Evolutionary conservation across 2,113 vertebrate species (phyloP).

Genomic region (Alligator sinensis): DNA sequence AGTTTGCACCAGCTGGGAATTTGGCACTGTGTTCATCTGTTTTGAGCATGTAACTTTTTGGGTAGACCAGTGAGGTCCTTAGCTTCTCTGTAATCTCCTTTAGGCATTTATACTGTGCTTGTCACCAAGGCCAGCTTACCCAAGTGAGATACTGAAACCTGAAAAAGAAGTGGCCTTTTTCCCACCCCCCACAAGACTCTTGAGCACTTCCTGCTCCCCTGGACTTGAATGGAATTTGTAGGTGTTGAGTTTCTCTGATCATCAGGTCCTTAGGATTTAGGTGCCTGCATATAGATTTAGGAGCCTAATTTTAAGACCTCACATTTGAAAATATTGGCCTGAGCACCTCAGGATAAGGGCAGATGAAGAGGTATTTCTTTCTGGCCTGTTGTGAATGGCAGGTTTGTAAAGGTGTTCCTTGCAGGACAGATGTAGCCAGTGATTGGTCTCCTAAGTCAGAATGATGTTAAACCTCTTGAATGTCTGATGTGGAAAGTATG

Average conservation of each 20-base stretch:
- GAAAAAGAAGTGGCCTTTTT: not conserved
- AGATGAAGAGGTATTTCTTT: not conserved
- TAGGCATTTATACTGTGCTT: not conserved
- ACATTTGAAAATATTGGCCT: not conserved
- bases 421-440: not conserved
- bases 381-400: not conserved
- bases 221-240: not conserved
- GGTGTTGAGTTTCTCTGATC: not conserved
- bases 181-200: too few species aligned
- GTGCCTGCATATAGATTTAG: not conserved
- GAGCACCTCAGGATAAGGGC: not conserved
- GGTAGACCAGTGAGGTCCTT: not conserved
- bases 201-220: not conserved
- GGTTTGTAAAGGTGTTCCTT: not conserved
- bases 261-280: not conserved
- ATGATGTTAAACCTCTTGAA: too few species aligned
- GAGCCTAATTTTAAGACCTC: not conserved
- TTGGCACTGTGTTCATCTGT: not conserved
- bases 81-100: not conserved
- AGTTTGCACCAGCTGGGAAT: not conserved
- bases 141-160: not conserved
- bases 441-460: not conserved
- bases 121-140: not conserved
- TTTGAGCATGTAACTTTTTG: not conserved
- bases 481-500: not conserved